phyloP scores from a whole-genome alignment of 2,797 vertebrate species.

The Eurystomus glaucurus region DNA sequence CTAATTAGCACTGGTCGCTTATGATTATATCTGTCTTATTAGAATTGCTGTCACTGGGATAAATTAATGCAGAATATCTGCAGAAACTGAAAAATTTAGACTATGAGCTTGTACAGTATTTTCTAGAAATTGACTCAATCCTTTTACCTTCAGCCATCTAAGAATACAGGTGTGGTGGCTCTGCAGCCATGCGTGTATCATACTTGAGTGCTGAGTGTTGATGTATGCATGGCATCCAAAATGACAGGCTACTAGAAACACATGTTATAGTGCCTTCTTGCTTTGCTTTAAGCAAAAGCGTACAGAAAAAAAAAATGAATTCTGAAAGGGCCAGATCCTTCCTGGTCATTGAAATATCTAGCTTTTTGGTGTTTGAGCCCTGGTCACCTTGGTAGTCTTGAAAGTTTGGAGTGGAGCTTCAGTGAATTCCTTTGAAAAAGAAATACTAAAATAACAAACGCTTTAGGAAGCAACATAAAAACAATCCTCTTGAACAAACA shows the following conservation, averaged over 20 bases:
- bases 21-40: background rate
- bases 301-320: background rate
- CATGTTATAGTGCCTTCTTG: background rate
- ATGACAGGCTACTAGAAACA: background rate
- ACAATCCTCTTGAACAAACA: background rate
- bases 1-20: background rate
- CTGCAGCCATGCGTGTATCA: rapidly evolving
- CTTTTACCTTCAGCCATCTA: background rate
- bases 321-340: background rate
- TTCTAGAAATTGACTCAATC: background rate
- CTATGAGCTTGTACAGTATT: background rate
- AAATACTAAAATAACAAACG: background rate
- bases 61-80: background rate
- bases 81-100: background rate
- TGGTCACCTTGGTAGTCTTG: background rate
- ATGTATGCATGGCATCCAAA: background rate
- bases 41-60: background rate
- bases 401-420: background rate
- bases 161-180: background rate
- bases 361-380: background rate
- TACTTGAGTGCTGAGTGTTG: background rate
- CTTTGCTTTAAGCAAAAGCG: background rate
- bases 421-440: background rate
- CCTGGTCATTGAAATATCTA: background rate
- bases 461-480: background rate